Conservation (phyloP, 2,113 vertebrate genomes). For the Leucopsar rothschildi region DNA sequence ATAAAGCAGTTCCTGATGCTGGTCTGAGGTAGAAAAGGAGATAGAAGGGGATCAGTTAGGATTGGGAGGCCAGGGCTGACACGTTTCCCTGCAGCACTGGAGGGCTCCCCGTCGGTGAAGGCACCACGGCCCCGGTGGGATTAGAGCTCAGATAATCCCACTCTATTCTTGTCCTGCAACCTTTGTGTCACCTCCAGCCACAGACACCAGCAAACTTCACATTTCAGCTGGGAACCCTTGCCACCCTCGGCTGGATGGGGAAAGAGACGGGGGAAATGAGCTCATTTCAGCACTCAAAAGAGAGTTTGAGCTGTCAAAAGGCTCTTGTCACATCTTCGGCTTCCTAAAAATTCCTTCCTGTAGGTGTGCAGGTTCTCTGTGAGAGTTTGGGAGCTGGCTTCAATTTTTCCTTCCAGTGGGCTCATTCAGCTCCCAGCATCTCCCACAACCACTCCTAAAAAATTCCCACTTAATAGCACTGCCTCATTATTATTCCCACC, state of each 20-base stretch:
- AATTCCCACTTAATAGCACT: background rate
- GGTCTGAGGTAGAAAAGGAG: background rate
- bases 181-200: background rate
- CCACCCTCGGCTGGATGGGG: background rate
- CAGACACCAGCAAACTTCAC: background rate
- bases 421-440: background rate
- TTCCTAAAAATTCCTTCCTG: slow-evolving; percentile 19
- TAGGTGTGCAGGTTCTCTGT: background rate
- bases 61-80: background rate
- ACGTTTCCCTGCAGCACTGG: background rate
- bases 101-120: background rate
- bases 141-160: background rate
- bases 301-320: background rate
- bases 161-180: background rate
- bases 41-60: background rate
- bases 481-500: background rate
- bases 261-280: background rate
- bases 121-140: background rate
- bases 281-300: background rate
- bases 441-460: background rate
- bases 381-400: background rate
- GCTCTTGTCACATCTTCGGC: background rate
- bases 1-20: background rate
- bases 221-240: background rate
- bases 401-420: background rate